Evolutionary conservation across 2,797 vertebrate species (phyloP).

Genomic region (Microctenopoma steveboyesi): DNA sequence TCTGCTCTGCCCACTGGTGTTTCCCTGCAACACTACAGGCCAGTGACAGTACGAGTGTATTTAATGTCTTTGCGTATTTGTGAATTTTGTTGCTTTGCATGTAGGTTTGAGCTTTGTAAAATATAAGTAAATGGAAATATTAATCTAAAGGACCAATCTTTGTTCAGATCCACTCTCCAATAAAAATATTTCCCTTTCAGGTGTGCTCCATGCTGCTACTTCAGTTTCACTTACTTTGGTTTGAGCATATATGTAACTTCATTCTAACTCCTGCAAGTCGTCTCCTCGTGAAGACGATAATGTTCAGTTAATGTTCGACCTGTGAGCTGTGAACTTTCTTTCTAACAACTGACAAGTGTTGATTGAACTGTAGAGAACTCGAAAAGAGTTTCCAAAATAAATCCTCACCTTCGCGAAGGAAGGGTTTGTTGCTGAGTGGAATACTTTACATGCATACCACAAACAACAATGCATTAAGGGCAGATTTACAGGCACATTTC

Average conservation of each 20-base stretch:
- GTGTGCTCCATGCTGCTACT: background rate
- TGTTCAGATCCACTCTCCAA: constrained; percentile 35
- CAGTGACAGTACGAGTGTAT: constrained; percentile 5
- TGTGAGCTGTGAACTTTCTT: no score
- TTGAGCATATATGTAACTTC: background rate
- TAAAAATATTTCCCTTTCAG: constrained; percentile 31
- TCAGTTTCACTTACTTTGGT: background rate
- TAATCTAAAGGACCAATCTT: constrained; percentile 37
- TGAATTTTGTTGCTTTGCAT: constrained; percentile 25
- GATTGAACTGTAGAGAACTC: no score
- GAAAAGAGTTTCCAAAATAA: no score
- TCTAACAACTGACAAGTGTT: no score
- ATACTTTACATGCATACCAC: no score
- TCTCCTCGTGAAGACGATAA: no score
- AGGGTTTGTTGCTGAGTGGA: no score
- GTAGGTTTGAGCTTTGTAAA: constrained; percentile 46
- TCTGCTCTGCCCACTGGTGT: constrained; percentile 57
- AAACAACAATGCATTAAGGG: no score
- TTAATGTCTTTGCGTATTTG: constrained; percentile 29
- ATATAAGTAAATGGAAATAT: constrained; percentile 8
- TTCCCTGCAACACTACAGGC: constrained; percentile 23
- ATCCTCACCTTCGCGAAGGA: no score
- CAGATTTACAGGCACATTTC: background rate
- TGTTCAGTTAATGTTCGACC: no score
- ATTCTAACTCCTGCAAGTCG: no score